These are phyloP conservation scores for Tinea trinotella DNA, from an alignment of 2,888 invertebrate genomes.

Conservation along the genomic window DNA sequence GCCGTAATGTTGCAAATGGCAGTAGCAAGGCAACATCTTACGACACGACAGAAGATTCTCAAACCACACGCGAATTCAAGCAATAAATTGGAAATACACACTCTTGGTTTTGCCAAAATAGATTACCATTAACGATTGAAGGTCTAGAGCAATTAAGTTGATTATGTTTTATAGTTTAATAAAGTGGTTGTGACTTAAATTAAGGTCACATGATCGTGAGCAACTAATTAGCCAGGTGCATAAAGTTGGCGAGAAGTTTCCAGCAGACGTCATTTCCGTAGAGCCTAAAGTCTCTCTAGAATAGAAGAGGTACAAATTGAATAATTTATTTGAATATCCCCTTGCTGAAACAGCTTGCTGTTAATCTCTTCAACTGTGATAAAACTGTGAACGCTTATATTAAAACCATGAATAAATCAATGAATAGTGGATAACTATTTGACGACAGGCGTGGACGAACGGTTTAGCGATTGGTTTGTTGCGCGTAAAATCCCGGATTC, in stretches of 20 bases:
- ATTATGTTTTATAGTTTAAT: neutral
- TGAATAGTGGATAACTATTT: too few relatives aligned
- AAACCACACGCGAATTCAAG: conserved; percentile 4
- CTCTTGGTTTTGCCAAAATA: neutral
- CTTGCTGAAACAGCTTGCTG: neutral
- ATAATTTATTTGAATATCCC: neutral
- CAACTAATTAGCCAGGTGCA: neutral
- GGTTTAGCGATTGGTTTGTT: too few relatives aligned
- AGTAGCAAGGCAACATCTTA: conserved; percentile 11
- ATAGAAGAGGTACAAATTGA: neutral
- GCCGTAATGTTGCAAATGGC: conserved; percentile 44
- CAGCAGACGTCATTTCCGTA: neutral
- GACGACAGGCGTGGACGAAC: too few relatives aligned
- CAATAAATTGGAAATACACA: neutral
- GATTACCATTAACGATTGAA: neutral
- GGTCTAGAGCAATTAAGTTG: neutral
- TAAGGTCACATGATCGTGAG: neutral
- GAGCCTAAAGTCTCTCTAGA: neutral
- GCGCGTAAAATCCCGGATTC: too few relatives aligned
- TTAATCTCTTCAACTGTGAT: neutral
- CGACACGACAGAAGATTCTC: neutral
- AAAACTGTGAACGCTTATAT: neutral
- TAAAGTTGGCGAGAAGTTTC: neutral
- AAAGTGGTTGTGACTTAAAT: neutral
- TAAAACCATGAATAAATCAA: neutral